Conservation (phyloP, 2,888 invertebrate species). For the Hypolimnas misippus region DNA sequence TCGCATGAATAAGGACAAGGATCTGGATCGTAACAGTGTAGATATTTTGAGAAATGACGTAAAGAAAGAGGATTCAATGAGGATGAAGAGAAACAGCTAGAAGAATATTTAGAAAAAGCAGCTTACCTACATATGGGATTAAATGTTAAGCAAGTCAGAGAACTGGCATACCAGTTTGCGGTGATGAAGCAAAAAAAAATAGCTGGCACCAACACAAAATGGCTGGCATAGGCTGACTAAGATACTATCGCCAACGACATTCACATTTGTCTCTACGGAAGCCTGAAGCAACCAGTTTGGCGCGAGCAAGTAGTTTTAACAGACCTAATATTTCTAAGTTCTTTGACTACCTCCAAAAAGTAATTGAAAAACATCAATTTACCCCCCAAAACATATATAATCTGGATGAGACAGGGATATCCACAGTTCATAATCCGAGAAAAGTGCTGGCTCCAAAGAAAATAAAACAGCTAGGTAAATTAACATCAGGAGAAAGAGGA, state of each 20-base stretch:
- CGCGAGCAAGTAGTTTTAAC: conserved; percentile 20
- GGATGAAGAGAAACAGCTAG: background rate
- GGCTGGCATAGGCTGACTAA: conserved; percentile 28
- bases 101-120: background rate
- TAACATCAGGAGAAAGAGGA: conserved; percentile 35
- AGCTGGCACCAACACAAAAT: conserved; percentile 30
- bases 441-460: conserved; percentile 36
- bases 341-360: conserved; percentile 30
- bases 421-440: conserved; percentile 14
- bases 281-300: conserved; percentile 28
- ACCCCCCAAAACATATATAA: conserved; percentile 29
- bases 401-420: conserved; percentile 29
- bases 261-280: conserved; percentile 28
- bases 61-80: background rate
- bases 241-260: conserved; percentile 21
- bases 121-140: background rate
- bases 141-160: background rate
- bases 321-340: conserved; percentile 32
- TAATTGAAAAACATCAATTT: conserved; percentile 25
- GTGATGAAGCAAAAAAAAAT: background rate
- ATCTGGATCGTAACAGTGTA: too few species aligned
- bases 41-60: background rate
- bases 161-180: background rate
- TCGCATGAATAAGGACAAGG: too few species aligned
- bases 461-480: conserved; percentile 32